phyloP scores from a whole-genome alignment of 2,888 invertebrate species.

The Coleophora deauratella region DNA sequence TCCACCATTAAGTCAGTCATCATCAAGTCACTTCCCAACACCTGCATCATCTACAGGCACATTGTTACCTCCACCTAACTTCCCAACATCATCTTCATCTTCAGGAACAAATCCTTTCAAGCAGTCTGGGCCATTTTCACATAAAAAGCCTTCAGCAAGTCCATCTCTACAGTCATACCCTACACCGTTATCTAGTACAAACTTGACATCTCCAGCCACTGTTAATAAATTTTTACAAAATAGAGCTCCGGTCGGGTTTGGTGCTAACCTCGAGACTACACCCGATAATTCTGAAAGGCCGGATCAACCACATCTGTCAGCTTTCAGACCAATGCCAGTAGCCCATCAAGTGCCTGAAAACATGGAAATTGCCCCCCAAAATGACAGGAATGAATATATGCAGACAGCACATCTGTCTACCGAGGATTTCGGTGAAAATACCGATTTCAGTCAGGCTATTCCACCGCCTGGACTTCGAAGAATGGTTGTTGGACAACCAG shows the following conservation, averaged over 20 bases:
- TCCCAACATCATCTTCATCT: constrained; percentile 32
- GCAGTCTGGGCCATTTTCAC: constrained; percentile 60
- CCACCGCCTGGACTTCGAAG: constrained; percentile 79
- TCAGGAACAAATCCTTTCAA: constrained; percentile 57
- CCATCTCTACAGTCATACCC: constrained; percentile 33
- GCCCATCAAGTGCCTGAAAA: constrained; percentile 64
- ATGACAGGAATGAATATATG: constrained; percentile 83
- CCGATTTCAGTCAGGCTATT: constrained; percentile 54
- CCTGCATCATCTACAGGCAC: constrained; percentile 10
- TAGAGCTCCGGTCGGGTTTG: constrained; percentile 49
- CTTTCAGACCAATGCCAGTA: constrained; percentile 33
- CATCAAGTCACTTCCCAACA: constrained; percentile 6
- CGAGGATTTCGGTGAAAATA: constrained; percentile 60
- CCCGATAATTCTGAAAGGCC: constrained; percentile 81
- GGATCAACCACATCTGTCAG: constrained; percentile 54
- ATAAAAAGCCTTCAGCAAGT: constrained; percentile 40
- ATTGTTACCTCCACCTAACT: constrained; percentile 22
- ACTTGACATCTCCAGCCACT: constrained; percentile 47
- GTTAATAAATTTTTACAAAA: constrained; percentile 49
- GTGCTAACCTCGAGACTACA: constrained; percentile 77
- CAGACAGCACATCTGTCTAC: constrained; percentile 84
- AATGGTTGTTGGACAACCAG: constrained; percentile 79
- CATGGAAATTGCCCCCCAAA: constrained; percentile 77
- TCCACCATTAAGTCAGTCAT: neutral
- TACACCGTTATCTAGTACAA: constrained; percentile 35